phyloP scores from a whole-genome alignment of 2,888 invertebrate genomes.

The Limnephilus marmoratus region DNA sequence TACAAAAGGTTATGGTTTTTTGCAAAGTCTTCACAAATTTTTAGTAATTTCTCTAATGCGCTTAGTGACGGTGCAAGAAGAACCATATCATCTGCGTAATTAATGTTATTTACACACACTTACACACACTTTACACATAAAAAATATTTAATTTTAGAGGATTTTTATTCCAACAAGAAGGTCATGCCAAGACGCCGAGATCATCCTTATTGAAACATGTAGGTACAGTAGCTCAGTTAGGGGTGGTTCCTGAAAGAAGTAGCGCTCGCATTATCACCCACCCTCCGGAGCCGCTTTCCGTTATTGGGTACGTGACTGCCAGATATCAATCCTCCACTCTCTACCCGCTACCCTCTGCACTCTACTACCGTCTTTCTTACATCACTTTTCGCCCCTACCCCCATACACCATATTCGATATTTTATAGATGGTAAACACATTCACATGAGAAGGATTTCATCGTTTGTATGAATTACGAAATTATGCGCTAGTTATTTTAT shows the following conservation, averaged over 20 bases:
- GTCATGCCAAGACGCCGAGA: neutral
- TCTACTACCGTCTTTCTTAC: constrained; percentile 34
- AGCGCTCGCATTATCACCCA: constrained; percentile 39
- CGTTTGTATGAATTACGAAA: neutral
- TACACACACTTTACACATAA: too few species aligned
- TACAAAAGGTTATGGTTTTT: too few species aligned
- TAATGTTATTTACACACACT: too few species aligned
- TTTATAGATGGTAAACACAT: neutral
- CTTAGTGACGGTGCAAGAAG: too few species aligned
- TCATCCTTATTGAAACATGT: constrained; percentile 29
- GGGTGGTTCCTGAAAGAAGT: constrained; percentile 13
- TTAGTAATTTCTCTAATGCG: too few species aligned
- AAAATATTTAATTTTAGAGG: too few species aligned
- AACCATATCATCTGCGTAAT: too few species aligned
- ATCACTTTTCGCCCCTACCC: constrained; percentile 53
- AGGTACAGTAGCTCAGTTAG: neutral
- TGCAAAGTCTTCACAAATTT: too few species aligned
- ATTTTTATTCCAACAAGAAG: neutral
- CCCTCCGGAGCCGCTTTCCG: constrained; percentile 52
- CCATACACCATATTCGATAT: neutral
- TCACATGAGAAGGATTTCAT: neutral
- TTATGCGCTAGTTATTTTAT: neutral
- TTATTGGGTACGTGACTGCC: constrained; percentile 66
- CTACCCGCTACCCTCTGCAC: neutral
- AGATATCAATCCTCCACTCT: constrained; percentile 65